phyloP scores from a whole-genome alignment of 2,113 vertebrate genomes.

The Phalacrocorax carbo region DNA sequence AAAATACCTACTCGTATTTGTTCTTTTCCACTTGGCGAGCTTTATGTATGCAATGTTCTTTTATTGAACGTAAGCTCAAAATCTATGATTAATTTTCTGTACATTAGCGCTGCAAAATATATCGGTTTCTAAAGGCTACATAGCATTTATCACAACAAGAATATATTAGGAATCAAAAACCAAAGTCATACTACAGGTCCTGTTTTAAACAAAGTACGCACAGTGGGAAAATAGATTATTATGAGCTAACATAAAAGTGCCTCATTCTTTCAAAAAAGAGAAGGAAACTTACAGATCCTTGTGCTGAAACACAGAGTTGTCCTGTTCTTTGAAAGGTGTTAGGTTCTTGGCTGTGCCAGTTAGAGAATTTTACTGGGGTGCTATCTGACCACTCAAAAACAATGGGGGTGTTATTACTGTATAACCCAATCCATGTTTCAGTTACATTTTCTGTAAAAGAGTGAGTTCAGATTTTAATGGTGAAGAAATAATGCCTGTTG shows the following conservation, averaged over 20 bases:
- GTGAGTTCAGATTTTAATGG: background rate
- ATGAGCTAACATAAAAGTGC: background rate
- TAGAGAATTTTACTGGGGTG: slow-evolving; percentile 80
- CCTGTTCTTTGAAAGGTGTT: slow-evolving; percentile 65
- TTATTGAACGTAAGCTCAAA: background rate
- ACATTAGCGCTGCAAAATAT: background rate
- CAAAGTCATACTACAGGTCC: background rate
- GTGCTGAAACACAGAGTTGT: slow-evolving; percentile 80
- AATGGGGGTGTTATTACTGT: slow-evolving; percentile 67
- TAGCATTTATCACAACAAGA: background rate
- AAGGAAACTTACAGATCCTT: slow-evolving; percentile 77
- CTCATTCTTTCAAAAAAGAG: background rate
- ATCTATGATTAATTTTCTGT: background rate
- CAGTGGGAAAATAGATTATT: background rate
- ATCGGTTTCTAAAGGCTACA: background rate
- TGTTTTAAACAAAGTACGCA: background rate
- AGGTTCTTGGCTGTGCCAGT: slow-evolving; percentile 86
- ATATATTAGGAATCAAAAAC: background rate
- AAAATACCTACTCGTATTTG: background rate
- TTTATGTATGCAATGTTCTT: background rate
- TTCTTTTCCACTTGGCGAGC: background rate
- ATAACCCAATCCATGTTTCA: slow-evolving; percentile 89
- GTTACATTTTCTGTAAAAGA: slow-evolving; percentile 74
- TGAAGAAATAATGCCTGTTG: background rate
- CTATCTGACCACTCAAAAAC: slow-evolving; percentile 86